Evolutionary conservation across 2,113 vertebrate species (phyloP).

Genomic region (Cariama cristata): DNA sequence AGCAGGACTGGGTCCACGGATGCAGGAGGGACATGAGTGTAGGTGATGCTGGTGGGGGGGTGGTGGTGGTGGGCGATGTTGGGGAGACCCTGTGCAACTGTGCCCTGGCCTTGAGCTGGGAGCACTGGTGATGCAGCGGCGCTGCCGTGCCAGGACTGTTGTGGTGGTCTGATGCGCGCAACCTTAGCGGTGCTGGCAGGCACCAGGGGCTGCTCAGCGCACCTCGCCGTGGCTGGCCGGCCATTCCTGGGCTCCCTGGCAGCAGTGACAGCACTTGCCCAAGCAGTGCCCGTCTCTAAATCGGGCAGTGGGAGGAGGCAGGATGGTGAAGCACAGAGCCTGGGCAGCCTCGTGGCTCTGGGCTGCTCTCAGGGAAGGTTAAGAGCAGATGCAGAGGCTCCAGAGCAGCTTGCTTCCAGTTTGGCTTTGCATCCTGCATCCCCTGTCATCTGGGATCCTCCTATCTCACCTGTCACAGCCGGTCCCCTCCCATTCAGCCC

Average conservation of each 20-base stretch:
- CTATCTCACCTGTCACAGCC: background rate
- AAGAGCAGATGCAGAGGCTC: background rate
- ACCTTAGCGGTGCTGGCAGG: background rate
- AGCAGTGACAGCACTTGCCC: background rate
- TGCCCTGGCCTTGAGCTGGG: background rate
- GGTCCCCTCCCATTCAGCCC: background rate
- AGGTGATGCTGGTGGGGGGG: background rate
- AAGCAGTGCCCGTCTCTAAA: background rate
- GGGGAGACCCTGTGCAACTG: accelerated
- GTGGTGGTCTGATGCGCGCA: background rate
- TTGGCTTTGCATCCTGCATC: background rate
- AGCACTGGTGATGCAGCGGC: accelerated
- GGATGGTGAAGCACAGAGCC: background rate
- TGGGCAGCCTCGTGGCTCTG: background rate
- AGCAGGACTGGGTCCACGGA: background rate
- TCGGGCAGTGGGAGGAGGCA: background rate
- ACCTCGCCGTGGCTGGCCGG: accelerated
- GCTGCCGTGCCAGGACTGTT: background rate
- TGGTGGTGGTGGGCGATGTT: background rate
- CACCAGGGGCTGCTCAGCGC: background rate
- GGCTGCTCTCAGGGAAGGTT: background rate
- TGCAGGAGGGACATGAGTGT: accelerated
- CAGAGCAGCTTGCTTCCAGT: background rate
- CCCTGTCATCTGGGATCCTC: background rate
- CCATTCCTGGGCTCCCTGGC: background rate